A percentile compares a stretch with the other conserved stretches of the same genome.
phyloP scores from a whole-genome alignment of 2,113 vertebrate genomes.

The Cololabis saira region DNA sequence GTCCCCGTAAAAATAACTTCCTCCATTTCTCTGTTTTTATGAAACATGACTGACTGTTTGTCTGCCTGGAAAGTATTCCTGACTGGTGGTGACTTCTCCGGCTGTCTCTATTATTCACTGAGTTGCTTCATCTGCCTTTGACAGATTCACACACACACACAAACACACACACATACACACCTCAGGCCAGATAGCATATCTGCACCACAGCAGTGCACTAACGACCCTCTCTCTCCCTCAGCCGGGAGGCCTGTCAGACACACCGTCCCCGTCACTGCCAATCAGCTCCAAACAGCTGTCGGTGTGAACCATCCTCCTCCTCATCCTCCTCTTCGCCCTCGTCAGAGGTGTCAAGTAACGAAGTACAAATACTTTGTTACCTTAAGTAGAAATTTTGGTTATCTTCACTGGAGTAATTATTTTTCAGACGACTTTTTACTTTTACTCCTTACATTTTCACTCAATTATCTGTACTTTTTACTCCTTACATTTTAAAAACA shows the following conservation, averaged over 20 bases:
- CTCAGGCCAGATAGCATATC: constrained; percentile 42
- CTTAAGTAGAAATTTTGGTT: no score
- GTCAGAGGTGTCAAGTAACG: no score
- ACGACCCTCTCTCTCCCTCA: constrained; percentile 32
- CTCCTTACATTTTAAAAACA: no score
- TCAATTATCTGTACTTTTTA: no score
- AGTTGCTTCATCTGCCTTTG: constrained; percentile 1
- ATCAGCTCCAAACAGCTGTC: constrained; percentile 38
- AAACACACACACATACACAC: no score
- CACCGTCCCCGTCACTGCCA: constrained; percentile 41
- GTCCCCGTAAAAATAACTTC: not conserved
- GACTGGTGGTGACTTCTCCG: constrained; percentile 27
- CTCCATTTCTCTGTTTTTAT: not conserved
- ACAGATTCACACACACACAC: constrained; percentile 23
- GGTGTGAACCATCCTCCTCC: constrained; percentile 1
- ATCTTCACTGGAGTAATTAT: no score
- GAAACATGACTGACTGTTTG: constrained; percentile 40
- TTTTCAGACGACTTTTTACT: no score
- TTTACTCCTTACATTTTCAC: no score
- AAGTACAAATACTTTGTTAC: no score
- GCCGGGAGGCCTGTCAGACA: constrained; percentile 43
- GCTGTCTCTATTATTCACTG: not conserved
- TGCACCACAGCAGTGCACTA: constrained; percentile 40
- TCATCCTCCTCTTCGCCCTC: no score
- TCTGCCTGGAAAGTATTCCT: constrained; percentile 40